Base-by-base conservation (phyloP, 2,797 vertebrate genomes). In the Eremophila alpestris region DNA sequence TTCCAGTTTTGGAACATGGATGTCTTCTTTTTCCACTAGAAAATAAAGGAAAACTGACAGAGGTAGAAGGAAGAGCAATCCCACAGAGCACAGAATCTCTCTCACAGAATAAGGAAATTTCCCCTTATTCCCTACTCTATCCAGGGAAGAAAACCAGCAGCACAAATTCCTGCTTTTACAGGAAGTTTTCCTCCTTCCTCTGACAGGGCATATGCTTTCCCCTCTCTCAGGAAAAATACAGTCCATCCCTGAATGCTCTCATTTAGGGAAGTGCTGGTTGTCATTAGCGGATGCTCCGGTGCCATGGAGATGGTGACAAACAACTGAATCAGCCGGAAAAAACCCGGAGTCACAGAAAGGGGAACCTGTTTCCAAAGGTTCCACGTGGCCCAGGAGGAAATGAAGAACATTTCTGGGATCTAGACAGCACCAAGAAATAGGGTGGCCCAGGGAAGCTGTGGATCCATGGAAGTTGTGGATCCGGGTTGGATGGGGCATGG, bases 281-380 rank as follows among this genome's bases (percentile, higher is more conserved):
- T 46, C 87, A 34, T 36, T 13, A 82, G 68, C 30, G 8, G 82
- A 80, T 40, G 68, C 54, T 79, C 7, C 4, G 76, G 30, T 80
- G 20, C 78, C 92, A 87, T 43, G 77, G 93, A 88, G 76, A 91
- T 32, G 70, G 89, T 71, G 83, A 87, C 85, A 95, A 94, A 92
- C 86, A 91, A 70, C 52, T 34, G 83, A 83, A 91, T 51, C 78
- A 65, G 89, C 27, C 24, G 29, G 84, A 83, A 84, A n/a, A 78
- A 78, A 41, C 14, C 48, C 15, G 4, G 29, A 52, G 70, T 8
- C 65, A 85, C 81, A 64, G 13, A 46, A 58, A 75, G 76, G 49
- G 34, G 1, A 54, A 79, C 8, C 46, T 22, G 9, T 55, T 41
- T 54, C n/a, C 56, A 69, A 76, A 94, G 90, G 85, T 63, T 60